Conservation (phyloP, 2,797 vertebrate species). For the Gambusia yucatana region DNA sequence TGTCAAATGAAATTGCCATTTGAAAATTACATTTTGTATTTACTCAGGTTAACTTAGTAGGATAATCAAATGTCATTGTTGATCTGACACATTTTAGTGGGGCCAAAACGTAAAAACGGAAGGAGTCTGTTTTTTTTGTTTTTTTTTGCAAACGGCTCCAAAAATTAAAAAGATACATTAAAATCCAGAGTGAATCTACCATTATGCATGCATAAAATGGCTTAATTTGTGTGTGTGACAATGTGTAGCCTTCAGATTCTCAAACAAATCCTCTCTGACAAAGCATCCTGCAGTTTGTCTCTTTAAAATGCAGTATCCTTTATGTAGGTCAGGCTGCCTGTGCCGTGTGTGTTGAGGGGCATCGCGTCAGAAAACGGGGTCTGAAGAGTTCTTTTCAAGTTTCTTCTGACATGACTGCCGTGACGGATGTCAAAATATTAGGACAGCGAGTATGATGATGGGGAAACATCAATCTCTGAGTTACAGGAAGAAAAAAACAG, state of each 20-base stretch:
- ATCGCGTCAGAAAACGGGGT: constrained; percentile 17
- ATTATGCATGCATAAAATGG: not conserved
- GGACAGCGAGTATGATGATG: constrained; percentile 25
- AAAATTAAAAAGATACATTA: not conserved
- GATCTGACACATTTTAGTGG: not conserved
- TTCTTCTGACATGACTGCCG: constrained; percentile 37
- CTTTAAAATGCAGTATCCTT: constrained; percentile 5
- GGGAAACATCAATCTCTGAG: constrained; percentile 36
- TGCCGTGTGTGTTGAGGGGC: constrained; percentile 4
- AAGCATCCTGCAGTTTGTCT: constrained; percentile 3
- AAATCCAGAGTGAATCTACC: not conserved
- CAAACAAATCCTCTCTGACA: not conserved
- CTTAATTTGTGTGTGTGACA: not conserved
- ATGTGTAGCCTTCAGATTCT: not conserved
- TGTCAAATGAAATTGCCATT: not conserved
- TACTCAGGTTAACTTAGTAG: not conserved
- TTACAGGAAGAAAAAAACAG: constrained; percentile 17
- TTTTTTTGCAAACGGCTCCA: not conserved
- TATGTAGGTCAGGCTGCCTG: constrained; percentile 51
- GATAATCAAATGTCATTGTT: not conserved
- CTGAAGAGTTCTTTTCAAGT: constrained; percentile 40
- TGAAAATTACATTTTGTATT: not conserved
- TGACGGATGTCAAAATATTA: constrained; percentile 55
- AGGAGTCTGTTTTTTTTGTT: not conserved
- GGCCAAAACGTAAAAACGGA: not conserved